Conservation (phyloP, 2,113 vertebrate genomes). For the Herpetotheres cachinnans region DNA sequence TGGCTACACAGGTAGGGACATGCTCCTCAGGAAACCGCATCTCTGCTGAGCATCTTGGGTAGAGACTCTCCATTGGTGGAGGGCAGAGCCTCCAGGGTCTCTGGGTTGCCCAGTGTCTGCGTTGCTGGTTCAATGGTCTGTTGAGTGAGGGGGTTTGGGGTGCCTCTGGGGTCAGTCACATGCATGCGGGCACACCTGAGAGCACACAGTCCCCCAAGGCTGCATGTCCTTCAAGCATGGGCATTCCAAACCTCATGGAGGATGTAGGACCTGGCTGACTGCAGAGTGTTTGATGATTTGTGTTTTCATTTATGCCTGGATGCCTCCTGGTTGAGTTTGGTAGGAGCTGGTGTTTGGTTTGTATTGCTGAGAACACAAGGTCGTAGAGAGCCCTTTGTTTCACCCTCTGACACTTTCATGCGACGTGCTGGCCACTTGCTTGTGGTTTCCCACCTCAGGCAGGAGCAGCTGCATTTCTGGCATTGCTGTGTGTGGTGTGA, state of each 20-base stretch:
- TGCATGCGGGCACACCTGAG: not conserved
- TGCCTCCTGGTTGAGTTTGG: not conserved
- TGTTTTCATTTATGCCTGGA: not conserved
- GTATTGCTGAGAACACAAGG: not conserved
- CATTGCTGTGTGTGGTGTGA: not conserved
- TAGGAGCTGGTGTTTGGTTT: not conserved
- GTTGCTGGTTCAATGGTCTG: not conserved
- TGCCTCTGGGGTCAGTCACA: not conserved
- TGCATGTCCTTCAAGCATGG: rapidly evolving
- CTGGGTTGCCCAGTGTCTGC: not conserved
- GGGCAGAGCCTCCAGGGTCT: not conserved
- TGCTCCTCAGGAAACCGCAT: not conserved
- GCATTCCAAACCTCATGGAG: rapidly evolving
- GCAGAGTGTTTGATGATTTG: not conserved
- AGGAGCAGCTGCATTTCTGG: not conserved
- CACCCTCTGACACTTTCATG: not conserved
- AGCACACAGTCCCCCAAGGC: not conserved
- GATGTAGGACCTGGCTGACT: not conserved
- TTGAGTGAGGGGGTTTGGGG: not conserved
- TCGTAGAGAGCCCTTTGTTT: not conserved
- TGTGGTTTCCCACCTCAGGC: not conserved
- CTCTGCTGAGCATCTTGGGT: not conserved
- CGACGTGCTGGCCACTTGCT: not conserved
- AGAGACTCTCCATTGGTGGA: rapidly evolving
- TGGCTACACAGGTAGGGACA: slow-evolving; percentile 92